A percentile compares a stretch with the other conserved stretches of the same genome.
These are phyloP conservation scores for Steinernema hermaphroditum DNA, from an alignment of 2,888 invertebrate species.

Conservation along the genomic window DNA sequence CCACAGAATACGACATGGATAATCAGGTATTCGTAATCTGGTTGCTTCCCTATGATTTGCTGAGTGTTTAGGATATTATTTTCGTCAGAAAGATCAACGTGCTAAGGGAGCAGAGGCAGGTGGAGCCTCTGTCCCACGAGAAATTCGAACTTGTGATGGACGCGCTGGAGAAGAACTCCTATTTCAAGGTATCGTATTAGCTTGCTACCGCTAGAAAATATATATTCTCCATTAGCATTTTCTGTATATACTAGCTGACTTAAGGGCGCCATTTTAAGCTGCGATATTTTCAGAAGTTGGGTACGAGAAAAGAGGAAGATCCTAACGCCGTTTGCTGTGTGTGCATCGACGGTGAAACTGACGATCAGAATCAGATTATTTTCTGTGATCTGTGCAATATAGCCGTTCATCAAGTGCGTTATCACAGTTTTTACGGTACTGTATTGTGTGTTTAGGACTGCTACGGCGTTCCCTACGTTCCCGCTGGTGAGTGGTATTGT, in stretches of 20 bases:
- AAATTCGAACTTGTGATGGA: slow-evolving; percentile 90
- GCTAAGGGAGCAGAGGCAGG: background rate
- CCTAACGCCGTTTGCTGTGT: slow-evolving; percentile 87
- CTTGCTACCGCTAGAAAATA: too few species aligned
- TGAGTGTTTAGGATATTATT: background rate
- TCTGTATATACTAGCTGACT: too few species aligned
- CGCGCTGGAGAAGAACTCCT: slow-evolving; percentile 92
- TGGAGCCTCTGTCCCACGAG: background rate
- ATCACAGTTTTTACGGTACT: background rate
- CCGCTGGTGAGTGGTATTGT: slow-evolving; percentile 96
- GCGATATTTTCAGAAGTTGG: background rate
- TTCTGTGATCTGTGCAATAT: slow-evolving; percentile 99
- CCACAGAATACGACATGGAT: too few species aligned
- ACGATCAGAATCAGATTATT: slow-evolving; percentile 94
- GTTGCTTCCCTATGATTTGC: background rate
- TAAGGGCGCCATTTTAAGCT: too few species aligned
- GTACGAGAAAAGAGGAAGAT: slow-evolving; percentile 26
- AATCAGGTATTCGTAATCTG: too few species aligned
- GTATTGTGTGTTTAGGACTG: slow-evolving; percentile 70
- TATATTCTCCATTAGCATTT: too few species aligned
- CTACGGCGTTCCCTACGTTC: slow-evolving; percentile 94
- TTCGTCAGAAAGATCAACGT: background rate
- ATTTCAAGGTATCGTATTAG: slow-evolving; percentile 80
- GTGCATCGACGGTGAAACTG: slow-evolving; percentile 94
- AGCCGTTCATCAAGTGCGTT: slow-evolving; percentile 84